Base-by-base conservation (phyloP, 2,888 invertebrate species). In the Muscina levida region DNA sequence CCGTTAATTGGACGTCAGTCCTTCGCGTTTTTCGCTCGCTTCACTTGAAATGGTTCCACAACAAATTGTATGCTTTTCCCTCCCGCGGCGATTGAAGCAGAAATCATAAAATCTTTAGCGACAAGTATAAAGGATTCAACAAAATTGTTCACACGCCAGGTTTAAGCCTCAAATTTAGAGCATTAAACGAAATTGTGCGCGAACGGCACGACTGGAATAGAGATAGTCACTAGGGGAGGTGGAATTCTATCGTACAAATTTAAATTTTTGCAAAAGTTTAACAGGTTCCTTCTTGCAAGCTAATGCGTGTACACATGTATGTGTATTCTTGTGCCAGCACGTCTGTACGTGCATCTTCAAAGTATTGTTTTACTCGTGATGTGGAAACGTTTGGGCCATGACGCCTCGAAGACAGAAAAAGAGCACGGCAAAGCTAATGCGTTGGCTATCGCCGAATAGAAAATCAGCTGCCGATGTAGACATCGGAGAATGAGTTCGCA, bases 161-260 rank as follows among this genome's bases (percentile, higher is more conserved):
- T 13, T 53, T 24, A 24, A 31, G 31, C 31, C 48, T 17, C 6
- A 48, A 48, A 48, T 15, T n/a, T 31, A 8, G 31, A 31, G 31
- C 4, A 31, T n/a, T 10, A 46, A 46, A 46, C 15, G 15, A 46
- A 10, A 5, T 46, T 46, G 46, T 46, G 1, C 51, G 11, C 22
- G 5, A 51, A 51, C 46, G n/a, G 15, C 15, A 46, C n/a, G 22
- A 51, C 22, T 5, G 31, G 31, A 51, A 37, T 22, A 39, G 53
- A 24, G 42, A 51, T 67, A 53, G 68, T 68, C 39, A 24, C 42
- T 15, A 22, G 15, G 53, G 42, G 42, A 53, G 15, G 42, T 39
- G 53, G 53, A 68, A 56, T 56, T 39, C 56, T 48, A n/a, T n/a
- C n/a, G n/a, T n/a, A 42, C 53, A 68, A 68, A 53, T 68, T 53